These are phyloP conservation scores for human DNA, from an alignment of 2,113 vertebrate genomes.

Conservation along the genomic window GRCh38 chr7:100999501-101000000, in stretches of 20 bases:
- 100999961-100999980: neutral
- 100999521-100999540: too few species aligned
- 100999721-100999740: neutral
- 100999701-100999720: neutral
- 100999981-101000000: too few species aligned
- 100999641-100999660: rapidly evolving
- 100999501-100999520: neutral
- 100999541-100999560: too few species aligned
- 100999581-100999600: too few species aligned
- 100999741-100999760: rapidly evolving
- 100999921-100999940: too few species aligned
- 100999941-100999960: neutral
- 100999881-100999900: neutral
- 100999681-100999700: neutral
- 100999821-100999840: too few species aligned
- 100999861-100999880: too few species aligned
- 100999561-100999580: neutral
- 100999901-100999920: rapidly evolving
- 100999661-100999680: too few species aligned
- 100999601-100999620: rapidly evolving
- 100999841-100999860: too few species aligned
- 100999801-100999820: too few species aligned
- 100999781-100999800: too few species aligned
- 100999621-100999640: rapidly evolving
- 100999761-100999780: rapidly evolving